phyloP scores from a whole-genome alignment of 2,888 invertebrate species.

The Tenthredo mesomela region DNA sequence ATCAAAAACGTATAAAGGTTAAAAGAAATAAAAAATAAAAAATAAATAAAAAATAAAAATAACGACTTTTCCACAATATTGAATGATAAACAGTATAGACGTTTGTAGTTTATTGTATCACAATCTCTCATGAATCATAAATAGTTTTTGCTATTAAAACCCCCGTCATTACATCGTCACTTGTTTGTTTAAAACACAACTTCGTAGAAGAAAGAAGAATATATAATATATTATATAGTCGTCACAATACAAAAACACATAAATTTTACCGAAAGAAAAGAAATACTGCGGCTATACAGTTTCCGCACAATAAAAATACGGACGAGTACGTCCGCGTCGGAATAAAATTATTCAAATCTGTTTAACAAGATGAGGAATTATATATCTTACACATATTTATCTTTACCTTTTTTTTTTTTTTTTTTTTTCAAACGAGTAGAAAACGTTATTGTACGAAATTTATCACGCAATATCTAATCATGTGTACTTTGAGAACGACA shows the following conservation, averaged over 20 bases:
- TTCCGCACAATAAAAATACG: neutral
- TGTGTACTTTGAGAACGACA: no score
- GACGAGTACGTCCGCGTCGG: neutral
- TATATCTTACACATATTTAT: neutral
- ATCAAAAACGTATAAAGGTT: neutral
- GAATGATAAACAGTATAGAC: neutral
- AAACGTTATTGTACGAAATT: no score
- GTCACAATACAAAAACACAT: neutral
- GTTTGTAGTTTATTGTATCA: neutral
- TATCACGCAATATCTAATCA: no score
- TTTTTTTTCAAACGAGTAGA: neutral
- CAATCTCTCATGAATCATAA: constrained; percentile 19
- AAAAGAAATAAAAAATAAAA: neutral
- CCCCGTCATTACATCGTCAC: neutral
- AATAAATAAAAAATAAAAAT: neutral
- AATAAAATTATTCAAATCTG: neutral
- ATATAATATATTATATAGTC: neutral
- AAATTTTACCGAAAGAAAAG: neutral
- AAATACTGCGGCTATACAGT: neutral
- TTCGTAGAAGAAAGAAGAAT: neutral
- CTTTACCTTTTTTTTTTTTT: neutral
- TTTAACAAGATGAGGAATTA: neutral
- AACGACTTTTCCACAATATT: neutral
- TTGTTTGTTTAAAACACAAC: neutral
- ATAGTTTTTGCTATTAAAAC: neutral